phyloP scores from a whole-genome alignment of 1,140 invertebrate genomes.

The Nasonia longicornis region DNA sequence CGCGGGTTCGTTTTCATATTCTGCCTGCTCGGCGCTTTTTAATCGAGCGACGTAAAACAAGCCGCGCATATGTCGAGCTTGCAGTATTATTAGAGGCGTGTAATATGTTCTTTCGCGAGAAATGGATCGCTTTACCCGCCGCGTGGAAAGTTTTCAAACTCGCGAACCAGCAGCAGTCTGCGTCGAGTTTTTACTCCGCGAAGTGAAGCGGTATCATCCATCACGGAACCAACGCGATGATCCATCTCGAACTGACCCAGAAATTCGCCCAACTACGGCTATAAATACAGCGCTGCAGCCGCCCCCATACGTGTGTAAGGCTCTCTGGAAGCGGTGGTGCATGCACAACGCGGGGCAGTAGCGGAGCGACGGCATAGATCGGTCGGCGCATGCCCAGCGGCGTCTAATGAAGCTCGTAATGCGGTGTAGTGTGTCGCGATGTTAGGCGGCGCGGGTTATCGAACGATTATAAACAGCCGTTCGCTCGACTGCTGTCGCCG shows the following conservation, averaged over 20 bases:
- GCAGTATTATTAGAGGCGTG: constrained; percentile 6
- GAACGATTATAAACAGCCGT: constrained; percentile 48
- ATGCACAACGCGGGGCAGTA: background rate
- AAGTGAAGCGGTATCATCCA: too few species aligned
- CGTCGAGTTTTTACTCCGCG: too few species aligned
- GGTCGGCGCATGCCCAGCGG: background rate
- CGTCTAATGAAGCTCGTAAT: constrained; percentile 50
- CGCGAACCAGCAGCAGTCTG: too few species aligned
- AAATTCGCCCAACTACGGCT: background rate
- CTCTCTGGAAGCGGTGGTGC: background rate
- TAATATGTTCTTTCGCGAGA: background rate
- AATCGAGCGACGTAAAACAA: constrained; percentile 1
- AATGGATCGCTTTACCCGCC: background rate
- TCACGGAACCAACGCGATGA: too few species aligned
- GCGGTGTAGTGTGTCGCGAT: constrained; percentile 47
- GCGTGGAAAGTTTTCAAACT: too few species aligned
- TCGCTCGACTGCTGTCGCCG: constrained; percentile 30
- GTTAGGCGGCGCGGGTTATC: constrained; percentile 46
- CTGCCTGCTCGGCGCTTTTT: background rate
- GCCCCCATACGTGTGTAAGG: background rate
- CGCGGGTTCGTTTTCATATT: background rate
- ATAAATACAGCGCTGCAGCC: background rate
- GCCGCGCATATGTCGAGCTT: background rate
- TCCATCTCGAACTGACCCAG: background rate
- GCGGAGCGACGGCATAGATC: background rate